Evolutionary conservation across 2,113 vertebrate species (phyloP).

Genomic region (Tragulus kanchil): DNA sequence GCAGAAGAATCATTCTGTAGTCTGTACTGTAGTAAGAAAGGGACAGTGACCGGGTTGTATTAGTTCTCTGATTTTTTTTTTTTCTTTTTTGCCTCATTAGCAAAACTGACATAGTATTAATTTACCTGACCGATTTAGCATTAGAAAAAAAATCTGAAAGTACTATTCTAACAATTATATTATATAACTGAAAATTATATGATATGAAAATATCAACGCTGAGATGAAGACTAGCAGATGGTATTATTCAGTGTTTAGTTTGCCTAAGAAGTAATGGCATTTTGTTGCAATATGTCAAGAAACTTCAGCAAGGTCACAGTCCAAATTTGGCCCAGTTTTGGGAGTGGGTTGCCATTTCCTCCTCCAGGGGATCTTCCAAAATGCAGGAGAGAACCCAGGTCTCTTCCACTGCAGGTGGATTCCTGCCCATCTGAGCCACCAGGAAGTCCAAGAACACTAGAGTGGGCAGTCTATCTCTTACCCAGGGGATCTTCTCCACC

Average conservation of each 20-base stretch:
- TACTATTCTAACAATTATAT: not conserved
- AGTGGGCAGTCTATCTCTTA: no score
- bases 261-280: not conserved
- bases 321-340: slow-evolving; percentile 29
- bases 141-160: not conserved
- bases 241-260: not conserved
- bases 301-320: not conserved
- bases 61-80: not conserved
- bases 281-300: not conserved
- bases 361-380: no score
- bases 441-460: no score
- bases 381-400: no score
- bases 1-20: not conserved
- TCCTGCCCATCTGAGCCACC: no score
- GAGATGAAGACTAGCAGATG: not conserved
- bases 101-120: not conserved
- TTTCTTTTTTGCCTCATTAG: not conserved
- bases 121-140: not conserved
- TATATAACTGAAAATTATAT: not conserved
- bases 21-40: not conserved
- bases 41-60: not conserved
- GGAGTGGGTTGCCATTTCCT: no score
- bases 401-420: no score
- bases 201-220: slow-evolving; percentile 20
- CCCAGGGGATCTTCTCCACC: no score